Evolutionary conservation across 2,113 vertebrate genomes (phyloP).

Genomic region (Phalacrocorax carbo): DNA sequence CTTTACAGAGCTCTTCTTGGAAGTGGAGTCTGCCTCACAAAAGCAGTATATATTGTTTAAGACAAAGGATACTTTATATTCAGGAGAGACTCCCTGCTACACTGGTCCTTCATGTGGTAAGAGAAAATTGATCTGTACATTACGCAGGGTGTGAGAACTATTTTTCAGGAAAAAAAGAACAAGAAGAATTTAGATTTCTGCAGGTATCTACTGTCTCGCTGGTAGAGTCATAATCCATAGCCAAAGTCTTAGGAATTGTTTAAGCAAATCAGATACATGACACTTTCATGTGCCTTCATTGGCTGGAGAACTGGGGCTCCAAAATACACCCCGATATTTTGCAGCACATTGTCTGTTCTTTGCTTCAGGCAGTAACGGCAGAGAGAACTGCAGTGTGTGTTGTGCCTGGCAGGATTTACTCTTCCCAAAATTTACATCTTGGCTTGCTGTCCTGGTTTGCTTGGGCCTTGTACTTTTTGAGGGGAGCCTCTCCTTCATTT

Average conservation of each 20-base stretch:
- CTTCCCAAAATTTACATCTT: conserved; percentile 22
- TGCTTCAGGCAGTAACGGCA: conserved; percentile 5
- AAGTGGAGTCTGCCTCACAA: not conserved
- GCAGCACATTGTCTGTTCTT: not conserved
- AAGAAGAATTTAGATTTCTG: not conserved
- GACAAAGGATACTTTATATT: not conserved
- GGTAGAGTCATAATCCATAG: not conserved
- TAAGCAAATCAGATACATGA: not conserved
- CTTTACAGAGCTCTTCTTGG: not conserved
- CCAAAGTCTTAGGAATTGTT: not conserved
- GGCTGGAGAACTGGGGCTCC: not conserved
- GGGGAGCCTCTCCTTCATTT: not conserved
- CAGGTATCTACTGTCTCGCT: not conserved
- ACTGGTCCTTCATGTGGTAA: not conserved
- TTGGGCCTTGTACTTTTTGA: conserved; percentile 1
- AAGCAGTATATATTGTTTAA: not conserved
- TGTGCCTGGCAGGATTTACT: conserved; percentile 8
- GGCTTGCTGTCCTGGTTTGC: conserved; percentile 45
- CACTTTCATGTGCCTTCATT: not conserved
- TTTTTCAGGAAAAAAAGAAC: not conserved
- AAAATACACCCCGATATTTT: not conserved
- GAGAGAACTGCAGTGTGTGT: conserved; percentile 29
- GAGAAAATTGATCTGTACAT: not conserved
- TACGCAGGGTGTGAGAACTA: not conserved
- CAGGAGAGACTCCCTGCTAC: not conserved